phyloP scores from a whole-genome alignment of 2,888 invertebrate genomes.

The Hirtodrosophila alboralis region DNA sequence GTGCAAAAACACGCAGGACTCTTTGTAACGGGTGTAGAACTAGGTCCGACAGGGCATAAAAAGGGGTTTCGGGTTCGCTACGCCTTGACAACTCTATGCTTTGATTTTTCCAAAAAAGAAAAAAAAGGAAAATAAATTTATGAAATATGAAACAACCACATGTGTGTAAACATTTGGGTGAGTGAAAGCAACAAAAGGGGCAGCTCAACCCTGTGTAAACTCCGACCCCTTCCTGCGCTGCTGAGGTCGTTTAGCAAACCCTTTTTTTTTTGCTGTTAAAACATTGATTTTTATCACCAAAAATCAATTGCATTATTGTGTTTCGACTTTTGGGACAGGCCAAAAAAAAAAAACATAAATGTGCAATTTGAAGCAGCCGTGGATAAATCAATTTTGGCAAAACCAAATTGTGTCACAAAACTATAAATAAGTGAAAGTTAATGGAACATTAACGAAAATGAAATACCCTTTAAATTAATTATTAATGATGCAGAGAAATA shows the following conservation, averaged over 20 bases:
- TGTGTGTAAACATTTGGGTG: slow-evolving; percentile 72
- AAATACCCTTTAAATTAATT: neutral
- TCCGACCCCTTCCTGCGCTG: slow-evolving; percentile 17
- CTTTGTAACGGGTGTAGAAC: slow-evolving; percentile 6
- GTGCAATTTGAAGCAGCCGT: slow-evolving; percentile 48
- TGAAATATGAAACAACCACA: slow-evolving; percentile 80
- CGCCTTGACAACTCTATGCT: slow-evolving; percentile 77
- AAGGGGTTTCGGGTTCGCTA: slow-evolving; percentile 62
- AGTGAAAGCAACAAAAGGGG: slow-evolving; percentile 29
- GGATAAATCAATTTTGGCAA: slow-evolving; percentile 70
- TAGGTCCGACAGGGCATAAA: slow-evolving; percentile 12
- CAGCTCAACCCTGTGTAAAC: slow-evolving; percentile 5
- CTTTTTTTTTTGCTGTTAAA: slow-evolving; percentile 60
- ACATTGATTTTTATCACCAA: slow-evolving; percentile 77
- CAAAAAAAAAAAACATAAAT: slow-evolving; percentile 28
- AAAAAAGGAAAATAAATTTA: slow-evolving; percentile 35
- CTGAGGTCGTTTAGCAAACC: slow-evolving; percentile 51
- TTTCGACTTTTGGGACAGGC: slow-evolving; percentile 52
- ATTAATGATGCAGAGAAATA: too few relatives aligned
- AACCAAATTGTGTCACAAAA: slow-evolving; percentile 50
- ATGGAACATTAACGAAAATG: slow-evolving; percentile 4
- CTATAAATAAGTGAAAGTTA: slow-evolving; percentile 23
- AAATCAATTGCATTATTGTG: slow-evolving; percentile 79
- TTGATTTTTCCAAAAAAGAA: slow-evolving; percentile 58
- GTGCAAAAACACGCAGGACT: slow-evolving; percentile 49